phyloP scores from a whole-genome alignment of 2,797 vertebrate species.

The Glyptemys insculpta region DNA sequence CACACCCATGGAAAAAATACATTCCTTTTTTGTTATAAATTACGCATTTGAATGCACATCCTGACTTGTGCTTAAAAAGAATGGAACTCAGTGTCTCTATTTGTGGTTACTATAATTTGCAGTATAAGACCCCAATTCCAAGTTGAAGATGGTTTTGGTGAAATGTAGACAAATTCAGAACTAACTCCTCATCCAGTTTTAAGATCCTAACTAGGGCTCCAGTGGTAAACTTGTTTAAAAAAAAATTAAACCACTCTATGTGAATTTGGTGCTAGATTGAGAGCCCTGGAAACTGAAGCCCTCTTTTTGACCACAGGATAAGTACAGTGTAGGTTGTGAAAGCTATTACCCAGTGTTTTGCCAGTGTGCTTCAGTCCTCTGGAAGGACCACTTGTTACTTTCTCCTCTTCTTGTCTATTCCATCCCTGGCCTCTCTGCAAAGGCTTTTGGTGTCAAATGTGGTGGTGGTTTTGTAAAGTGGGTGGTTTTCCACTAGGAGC shows the following conservation, averaged over 20 bases:
- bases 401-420: not conserved
- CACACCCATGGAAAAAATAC: conserved; percentile 19
- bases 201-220: not conserved
- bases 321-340: not conserved
- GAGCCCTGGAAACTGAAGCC: not conserved
- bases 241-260: not conserved
- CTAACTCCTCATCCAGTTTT: not conserved
- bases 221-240: not conserved
- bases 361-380: not conserved
- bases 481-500: not conserved
- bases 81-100: not conserved
- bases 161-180: not conserved
- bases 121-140: not conserved
- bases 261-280: not conserved
- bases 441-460: not conserved
- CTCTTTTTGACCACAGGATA: not conserved
- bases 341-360: not conserved
- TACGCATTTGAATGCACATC: conserved; percentile 2
- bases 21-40: not conserved
- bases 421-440: not conserved
- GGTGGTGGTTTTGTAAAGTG: not conserved
- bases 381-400: not conserved
- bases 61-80: conserved; percentile 1
- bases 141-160: not conserved
- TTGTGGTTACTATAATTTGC: not conserved